Base-by-base conservation (phyloP, 2,888 invertebrate species). In the Agelastica alni region DNA sequence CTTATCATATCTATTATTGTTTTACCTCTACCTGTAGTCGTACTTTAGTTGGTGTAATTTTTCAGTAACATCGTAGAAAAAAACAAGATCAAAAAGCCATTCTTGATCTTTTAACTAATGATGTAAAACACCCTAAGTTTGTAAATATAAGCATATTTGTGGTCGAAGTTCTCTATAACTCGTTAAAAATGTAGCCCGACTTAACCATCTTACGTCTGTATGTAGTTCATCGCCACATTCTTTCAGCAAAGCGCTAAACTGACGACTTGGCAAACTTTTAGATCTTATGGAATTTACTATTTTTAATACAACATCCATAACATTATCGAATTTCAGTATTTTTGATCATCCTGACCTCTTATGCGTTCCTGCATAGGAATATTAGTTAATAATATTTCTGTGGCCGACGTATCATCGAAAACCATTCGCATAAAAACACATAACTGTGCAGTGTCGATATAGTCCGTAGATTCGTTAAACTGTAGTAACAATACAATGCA, bases 161-260 rank as follows among this genome's bases (percentile, higher is more conserved):
- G n/a, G n/a, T n/a, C n/a, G n/a, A 18, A 20, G 6, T 41, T 20
- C 41, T 41, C 10, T 41, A 41, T 6, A 41, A n/a, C 7, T 22
- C 22, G 22, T 22, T 22, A 22, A 22, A 22, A 4, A 22, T 22
- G 22, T 22, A 22, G 22, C 7, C 4, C 22, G 22, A 5, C 22
- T 22, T 22, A 22, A 22, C 22, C 4, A 22, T 22, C 7, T n/a
- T n/a, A n/a, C n/a, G n/a, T n/a, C n/a, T n/a, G n/a, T n/a, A n/a
- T n/a, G n/a, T n/a, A n/a, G n/a, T n/a, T n/a, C n/a, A n/a, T n/a
- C n/a, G n/a, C n/a, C n/a, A n/a, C n/a, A n/a, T n/a, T n/a, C n/a
- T n/a, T n/a, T n/a, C n/a, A n/a, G n/a, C n/a, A n/a, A n/a, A n/a
- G n/a, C n/a, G n/a, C n/a, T n/a, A n/a, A n/a, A n/a, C n/a, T 12